Base-by-base conservation (phyloP, 2,113 vertebrate species). In the Synchiropus splendidus region DNA sequence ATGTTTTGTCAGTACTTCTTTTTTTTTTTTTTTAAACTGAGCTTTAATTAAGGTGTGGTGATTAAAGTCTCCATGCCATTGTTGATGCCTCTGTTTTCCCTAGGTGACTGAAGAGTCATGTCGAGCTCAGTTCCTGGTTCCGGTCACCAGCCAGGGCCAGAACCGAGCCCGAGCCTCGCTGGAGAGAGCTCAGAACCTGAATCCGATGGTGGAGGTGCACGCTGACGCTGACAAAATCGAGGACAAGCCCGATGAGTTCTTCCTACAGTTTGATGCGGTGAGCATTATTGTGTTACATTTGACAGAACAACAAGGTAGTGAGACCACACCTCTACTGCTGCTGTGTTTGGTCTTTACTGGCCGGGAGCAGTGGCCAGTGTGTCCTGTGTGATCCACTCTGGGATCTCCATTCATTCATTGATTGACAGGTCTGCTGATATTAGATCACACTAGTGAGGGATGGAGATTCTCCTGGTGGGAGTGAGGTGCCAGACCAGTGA, bases 201-300 rank as follows among this genome's bases (percentile, higher is more conserved):
- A 98, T 50, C 94, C 94, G 0, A 98, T 96, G 93, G 94, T 97
- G 38, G 85, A 94, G 0, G 94, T 98, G 12, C 88, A 87, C 6
- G 92, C 86, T 0, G 90, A 96, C 56, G 57, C 79, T 0, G 87
- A 83, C 33, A 70, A 53, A 2, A 44, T 90, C 0, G 88, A 90
- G 5, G 78, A 77, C 70, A 96, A 97, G 31, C 36, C 86, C 0
- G 88, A 91, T 1, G 85, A 89, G 1, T 98, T 94, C 79, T 94
- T 97, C 56, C 83, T 88, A 18, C 80, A 89, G 9, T 97, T 92
- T 10, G 89, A 96, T 40, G 90, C 89, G 1, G 94, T 95, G 51
- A 82, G 89, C 36, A 27, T 0, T 10, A 18, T 12, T 15, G 14
- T 16, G 10, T 11, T 18, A 5, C 4, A 27, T 27, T 27, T 8